Evolutionary conservation across 2,888 invertebrate species (phyloP).

Genomic region (Colostygia pectinataria): DNA sequence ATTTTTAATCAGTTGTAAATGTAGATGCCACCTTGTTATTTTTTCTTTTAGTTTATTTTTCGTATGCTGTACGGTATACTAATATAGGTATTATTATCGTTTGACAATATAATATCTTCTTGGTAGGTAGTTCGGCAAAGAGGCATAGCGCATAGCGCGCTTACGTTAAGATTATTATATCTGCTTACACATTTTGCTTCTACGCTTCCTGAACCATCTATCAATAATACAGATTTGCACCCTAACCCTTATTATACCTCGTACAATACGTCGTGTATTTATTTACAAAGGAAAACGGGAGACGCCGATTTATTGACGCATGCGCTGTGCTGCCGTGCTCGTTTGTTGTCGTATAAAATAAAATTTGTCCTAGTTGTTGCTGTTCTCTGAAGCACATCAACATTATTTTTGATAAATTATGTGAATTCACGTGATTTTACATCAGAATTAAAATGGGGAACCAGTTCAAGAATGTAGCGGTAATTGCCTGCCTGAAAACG

Average conservation of each 20-base stretch:
- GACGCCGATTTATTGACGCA: constrained; percentile 61
- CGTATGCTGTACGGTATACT: no score
- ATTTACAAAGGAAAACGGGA: constrained; percentile 45
- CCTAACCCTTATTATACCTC: no score
- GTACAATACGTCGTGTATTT: no score
- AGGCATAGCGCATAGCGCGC: no score
- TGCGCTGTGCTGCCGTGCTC: constrained; percentile 43
- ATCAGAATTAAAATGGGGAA: constrained; percentile 83
- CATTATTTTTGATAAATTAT: constrained; percentile 15
- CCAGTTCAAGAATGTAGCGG: constrained; percentile 87
- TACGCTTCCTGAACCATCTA: not conserved
- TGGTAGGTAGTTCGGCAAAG: no score
- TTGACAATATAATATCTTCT: no score
- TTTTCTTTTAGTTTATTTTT: no score
- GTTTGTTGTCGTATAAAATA: not conserved
- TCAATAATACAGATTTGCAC: not conserved
- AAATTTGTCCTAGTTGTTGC: constrained; percentile 26
- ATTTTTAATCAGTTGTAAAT: no score
- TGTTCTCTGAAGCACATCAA: constrained; percentile 4
- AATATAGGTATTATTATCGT: no score
- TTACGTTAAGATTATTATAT: no score
- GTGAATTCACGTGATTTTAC: not conserved
- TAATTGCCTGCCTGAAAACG: constrained; percentile 90
- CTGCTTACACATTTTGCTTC: not conserved
- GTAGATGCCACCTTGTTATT: no score